Evolutionary conservation across 2,797 vertebrate genomes (phyloP), one percentile per base, ranked within the genome.

Genomic region (Labeo calbasu): DNA sequence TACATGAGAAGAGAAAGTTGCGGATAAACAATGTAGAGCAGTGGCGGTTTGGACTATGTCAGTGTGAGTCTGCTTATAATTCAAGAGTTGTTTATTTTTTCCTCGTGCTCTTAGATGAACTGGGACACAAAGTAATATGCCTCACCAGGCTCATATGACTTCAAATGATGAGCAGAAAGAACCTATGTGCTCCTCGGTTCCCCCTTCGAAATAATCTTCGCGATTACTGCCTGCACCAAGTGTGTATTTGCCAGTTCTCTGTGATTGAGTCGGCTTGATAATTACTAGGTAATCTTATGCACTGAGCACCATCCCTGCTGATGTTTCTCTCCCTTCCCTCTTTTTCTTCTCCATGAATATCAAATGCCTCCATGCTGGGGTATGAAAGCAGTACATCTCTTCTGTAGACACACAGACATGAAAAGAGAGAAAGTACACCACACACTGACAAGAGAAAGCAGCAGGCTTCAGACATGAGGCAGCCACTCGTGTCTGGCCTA

Each of bases 211-310:
- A 68, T 66, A 87, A 63, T 69, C 61, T 88, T 83, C 36, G 82
- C 85, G 66, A 86, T 89, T 87, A 83, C 66, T 78, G 69, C 73
- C 81, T 80, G 69, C 81, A 75, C 32, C 66, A 81, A 70, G 76
- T 72, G 79, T 82, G 72, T 84, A 48, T 85, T 72, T 81, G 71
- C 86, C 85, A 88, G 79, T 90, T 91, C 88, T 90, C 86, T 88
- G 85, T 87, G 87, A 88, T 92, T 88, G 90, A 92, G 90, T 92
- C 90, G 87, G 92, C 92, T 92, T 94, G 93, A 94, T 95, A 94
- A 94, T 94, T 95, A 95, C 93, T 91, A 92, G 91, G 92, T 94
- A 94, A 94, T 94, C 93, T 93, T 92, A 93, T 90, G 91, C 89
- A 88, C 93, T 88, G 90, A 91, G 90, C 90, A 88, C 87, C 88